Conservation (phyloP, 2,888 invertebrate genomes). For the Callyntrura guangdongensis region DNA sequence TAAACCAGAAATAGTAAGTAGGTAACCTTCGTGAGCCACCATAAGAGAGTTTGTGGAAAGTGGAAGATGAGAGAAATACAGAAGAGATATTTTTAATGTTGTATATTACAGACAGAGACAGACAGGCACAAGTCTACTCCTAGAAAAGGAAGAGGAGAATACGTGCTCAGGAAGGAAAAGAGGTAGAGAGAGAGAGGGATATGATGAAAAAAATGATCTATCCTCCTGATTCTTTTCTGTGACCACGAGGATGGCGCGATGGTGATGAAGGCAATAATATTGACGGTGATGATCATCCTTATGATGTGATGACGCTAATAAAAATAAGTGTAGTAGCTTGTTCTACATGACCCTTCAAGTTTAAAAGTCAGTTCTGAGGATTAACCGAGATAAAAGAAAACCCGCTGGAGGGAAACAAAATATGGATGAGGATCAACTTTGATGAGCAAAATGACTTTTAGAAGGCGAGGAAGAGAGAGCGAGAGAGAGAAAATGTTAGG, state of each 20-base stretch:
- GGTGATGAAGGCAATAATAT: slow-evolving; percentile 43
- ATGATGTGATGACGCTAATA: slow-evolving; percentile 3
- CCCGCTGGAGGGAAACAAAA: not conserved
- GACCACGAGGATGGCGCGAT: not conserved
- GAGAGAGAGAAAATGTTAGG: too few relatives aligned
- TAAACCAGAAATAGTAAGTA: not conserved
- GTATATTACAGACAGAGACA: slow-evolving; percentile 26
- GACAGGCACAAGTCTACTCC: slow-evolving; percentile 16
- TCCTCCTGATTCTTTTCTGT: slow-evolving; percentile 28
- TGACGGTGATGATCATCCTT: slow-evolving; percentile 45
- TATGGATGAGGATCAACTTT: not conserved
- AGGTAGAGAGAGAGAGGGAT: not conserved
- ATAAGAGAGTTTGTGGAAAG: not conserved
- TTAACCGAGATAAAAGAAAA: not conserved
- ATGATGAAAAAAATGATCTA: not conserved
- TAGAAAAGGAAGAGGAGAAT: not conserved
- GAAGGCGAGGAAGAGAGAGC: too few relatives aligned
- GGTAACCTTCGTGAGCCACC: not conserved
- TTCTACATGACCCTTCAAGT: not conserved
- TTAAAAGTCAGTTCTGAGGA: not conserved
- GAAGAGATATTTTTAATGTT: slow-evolving; percentile 62
- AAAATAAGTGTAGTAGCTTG: slow-evolving; percentile 12
- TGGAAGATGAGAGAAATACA: slow-evolving; percentile 51
- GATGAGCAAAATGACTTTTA: not conserved
- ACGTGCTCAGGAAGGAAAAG: slow-evolving; percentile 64